These are phyloP conservation scores for Atherinosoma microstoma DNA, from an alignment of 2,797 vertebrate species.

Conservation along the genomic window DNA sequence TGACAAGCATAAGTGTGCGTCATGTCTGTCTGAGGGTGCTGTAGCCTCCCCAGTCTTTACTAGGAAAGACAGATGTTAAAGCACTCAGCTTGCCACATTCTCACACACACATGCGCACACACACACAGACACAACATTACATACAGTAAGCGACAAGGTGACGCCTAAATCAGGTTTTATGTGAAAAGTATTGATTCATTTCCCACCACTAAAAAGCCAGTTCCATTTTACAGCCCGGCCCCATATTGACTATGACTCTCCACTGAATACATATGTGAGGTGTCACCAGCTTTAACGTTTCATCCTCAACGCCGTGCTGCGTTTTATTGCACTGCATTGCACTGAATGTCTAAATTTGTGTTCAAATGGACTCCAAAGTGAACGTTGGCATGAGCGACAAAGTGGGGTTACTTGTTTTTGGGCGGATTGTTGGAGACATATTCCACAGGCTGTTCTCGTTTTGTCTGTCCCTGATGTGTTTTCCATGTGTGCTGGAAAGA, in stretches of 20 bases:
- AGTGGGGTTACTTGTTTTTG: conserved; percentile 55
- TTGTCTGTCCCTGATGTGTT: conserved; percentile 75
- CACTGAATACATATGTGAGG: conserved; percentile 55
- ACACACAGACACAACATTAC: conserved; percentile 46
- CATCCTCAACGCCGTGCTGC: conserved; percentile 34
- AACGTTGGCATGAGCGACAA: conserved; percentile 52
- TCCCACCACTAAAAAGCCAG: conserved; percentile 66
- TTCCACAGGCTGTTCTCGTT: conserved; percentile 55
- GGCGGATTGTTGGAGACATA: conserved; percentile 49
- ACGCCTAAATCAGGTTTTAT: conserved; percentile 74
- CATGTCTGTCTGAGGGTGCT: conserved; percentile 64
- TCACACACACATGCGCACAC: neutral
- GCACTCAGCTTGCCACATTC: conserved; percentile 45
- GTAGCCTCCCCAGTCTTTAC: conserved; percentile 72
- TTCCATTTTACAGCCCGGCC: conserved; percentile 57
- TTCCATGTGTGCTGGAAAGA: conserved; percentile 84
- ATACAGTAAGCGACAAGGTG: conserved; percentile 59
- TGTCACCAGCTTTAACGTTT: conserved; percentile 42
- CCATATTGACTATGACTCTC: conserved; percentile 65
- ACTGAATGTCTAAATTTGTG: conserved; percentile 56
- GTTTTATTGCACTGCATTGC: conserved; percentile 53
- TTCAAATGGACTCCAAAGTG: conserved; percentile 59
- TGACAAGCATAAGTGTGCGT: conserved; percentile 70
- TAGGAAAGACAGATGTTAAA: conserved; percentile 78
- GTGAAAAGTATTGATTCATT: conserved; percentile 74